Conservation (phyloP, 2,797 vertebrate genomes). For the Florisuga fusca region DNA sequence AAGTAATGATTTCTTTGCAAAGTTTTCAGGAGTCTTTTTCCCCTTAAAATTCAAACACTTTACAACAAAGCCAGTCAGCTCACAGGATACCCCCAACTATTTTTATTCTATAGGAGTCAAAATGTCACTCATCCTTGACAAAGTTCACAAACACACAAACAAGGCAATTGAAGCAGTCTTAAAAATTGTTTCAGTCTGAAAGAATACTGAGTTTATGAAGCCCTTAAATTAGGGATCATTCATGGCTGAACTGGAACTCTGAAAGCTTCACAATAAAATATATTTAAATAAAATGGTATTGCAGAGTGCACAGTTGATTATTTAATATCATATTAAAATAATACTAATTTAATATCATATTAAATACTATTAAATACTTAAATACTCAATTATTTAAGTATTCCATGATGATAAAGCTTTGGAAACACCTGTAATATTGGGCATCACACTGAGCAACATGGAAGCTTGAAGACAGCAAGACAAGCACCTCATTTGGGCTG, state of each 20-base stretch:
- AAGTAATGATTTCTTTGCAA: not conserved
- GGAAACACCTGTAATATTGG: not conserved
- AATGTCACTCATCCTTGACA: not conserved
- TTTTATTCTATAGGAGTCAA: not conserved
- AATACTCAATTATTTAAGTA: not conserved
- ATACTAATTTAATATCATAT: too few relatives aligned
- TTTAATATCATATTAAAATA: too few relatives aligned
- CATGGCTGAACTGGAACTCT: not conserved
- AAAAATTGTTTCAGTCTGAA: not conserved
- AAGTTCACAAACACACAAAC: not conserved
- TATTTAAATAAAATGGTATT: not conserved
- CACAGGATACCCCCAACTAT: not conserved
- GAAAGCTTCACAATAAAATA: not conserved
- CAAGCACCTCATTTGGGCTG: not conserved
- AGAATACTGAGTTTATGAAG: not conserved
- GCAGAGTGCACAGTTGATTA: not conserved
- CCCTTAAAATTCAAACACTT: not conserved
- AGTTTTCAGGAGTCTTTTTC: not conserved
- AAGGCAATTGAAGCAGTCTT: not conserved
- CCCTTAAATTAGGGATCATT: not conserved
- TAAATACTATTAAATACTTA: too few relatives aligned
- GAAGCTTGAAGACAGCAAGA: not conserved
- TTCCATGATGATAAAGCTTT: not conserved
- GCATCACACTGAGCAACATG: fast-evolving
- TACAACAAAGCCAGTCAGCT: not conserved